Evolutionary conservation across 2,113 vertebrate species (phyloP), one percentile per base, ranked within the genome.

Genomic region (Pao palembangensis): DNA sequence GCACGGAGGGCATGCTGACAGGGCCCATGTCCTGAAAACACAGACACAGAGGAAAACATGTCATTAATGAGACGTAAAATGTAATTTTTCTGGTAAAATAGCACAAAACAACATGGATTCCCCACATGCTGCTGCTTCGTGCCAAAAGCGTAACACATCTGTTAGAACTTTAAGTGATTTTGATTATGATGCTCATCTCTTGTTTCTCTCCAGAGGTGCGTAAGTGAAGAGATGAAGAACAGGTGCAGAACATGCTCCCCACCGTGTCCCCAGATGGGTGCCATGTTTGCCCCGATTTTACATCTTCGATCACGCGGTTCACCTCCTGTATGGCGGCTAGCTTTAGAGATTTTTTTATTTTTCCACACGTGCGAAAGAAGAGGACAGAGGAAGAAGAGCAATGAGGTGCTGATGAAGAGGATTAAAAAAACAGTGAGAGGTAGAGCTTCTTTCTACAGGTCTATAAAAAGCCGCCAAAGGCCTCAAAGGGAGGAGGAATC

Each of bases 1-100:
- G 96, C 64, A 98, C 93, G 0, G 96, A 98, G 0, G 96, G 96
- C 56, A 94, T 87, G 62, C 94, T 92, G 17, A 91, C 89, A 43
- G 92, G 90, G 87, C 96, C 94, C 94, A 98, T 95, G 66, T 91
- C 93, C 96, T 98, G 62, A 10, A 61, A 49, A 61, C 46, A 14
- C 23, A 41, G 50, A 15, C 19, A 61, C 10, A 50, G n/a, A 48
- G n/a, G n/a, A 20, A 15, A 1, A 2, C 1, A 13, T 17, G 34
- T 12, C 34, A 38, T 38, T 38, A 38, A 38, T 38, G 10, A 8
- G 2, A 38, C 2, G 8, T 1, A 38, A 38, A 38, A 12, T 11
- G 34, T 2, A 1, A 12, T 12, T 38, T 38, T 38, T 11, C 34
- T 38, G 4, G 34, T 2, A 38, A 38, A 38, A 38, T 11, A 38